These are phyloP conservation scores for Tuberolachnus salignus DNA, from an alignment of 2,888 invertebrate species.

Conservation along the genomic window DNA sequence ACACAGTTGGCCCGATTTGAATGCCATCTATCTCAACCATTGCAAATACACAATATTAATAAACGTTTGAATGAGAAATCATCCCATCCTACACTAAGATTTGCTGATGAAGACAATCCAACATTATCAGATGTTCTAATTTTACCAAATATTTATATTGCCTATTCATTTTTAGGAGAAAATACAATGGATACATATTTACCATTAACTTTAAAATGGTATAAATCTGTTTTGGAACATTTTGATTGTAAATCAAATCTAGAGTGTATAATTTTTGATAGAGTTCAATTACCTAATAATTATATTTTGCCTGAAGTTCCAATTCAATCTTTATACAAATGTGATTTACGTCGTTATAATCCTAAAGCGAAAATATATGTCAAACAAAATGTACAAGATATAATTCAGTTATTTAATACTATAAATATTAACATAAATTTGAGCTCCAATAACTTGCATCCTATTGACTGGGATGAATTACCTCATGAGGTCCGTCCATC, in stretches of 20 bases:
- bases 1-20: conserved; percentile 79
- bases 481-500: conserved; percentile 78
- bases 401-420: conserved; percentile 61
- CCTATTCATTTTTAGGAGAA: conserved; percentile 65
- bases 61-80: conserved; percentile 63
- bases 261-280: conserved; percentile 16
- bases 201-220: conserved; percentile 73
- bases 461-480: conserved; percentile 73
- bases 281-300: conserved; percentile 11
- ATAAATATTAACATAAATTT: conserved; percentile 63
- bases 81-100: conserved; percentile 54
- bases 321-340: conserved; percentile 76
- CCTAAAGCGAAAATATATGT: conserved; percentile 77
- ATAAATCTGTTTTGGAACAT: conserved; percentile 60
- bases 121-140: conserved; percentile 85
- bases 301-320: conserved; percentile 64
- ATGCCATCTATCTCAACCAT: conserved; percentile 81
- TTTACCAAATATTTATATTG: conserved; percentile 72
- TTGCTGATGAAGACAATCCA: conserved; percentile 75
- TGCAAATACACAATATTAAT: conserved; percentile 83
- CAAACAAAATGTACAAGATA: conserved; percentile 73
- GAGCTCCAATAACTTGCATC: conserved; percentile 60
- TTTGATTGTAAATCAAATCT: conserved; percentile 21
- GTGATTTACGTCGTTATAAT: conserved; percentile 78
- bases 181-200: conserved; percentile 64